phyloP scores from a whole-genome alignment of 2,797 vertebrate species.

The Semotilus atromaculatus region DNA sequence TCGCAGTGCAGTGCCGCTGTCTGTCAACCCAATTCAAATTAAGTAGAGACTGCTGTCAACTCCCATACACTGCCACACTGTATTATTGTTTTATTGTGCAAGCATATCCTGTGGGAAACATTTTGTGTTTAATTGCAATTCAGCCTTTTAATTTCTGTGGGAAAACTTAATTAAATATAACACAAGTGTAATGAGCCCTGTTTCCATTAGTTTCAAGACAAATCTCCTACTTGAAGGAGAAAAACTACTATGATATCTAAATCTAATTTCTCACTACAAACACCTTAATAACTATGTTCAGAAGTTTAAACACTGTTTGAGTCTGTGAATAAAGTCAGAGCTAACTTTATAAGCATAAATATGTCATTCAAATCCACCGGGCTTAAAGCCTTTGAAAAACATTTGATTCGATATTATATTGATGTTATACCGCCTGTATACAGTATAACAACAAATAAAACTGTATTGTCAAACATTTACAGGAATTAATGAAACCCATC shows the following conservation, averaged over 20 bases:
- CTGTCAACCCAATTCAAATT: constrained; percentile 39
- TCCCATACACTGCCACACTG: constrained; percentile 41
- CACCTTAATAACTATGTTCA: constrained; percentile 1
- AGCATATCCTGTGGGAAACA: constrained; percentile 41
- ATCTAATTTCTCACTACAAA: constrained; percentile 16
- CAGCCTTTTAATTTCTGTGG: constrained; percentile 40
- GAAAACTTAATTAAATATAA: constrained; percentile 32
- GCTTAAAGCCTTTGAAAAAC: neutral
- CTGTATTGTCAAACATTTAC: neutral
- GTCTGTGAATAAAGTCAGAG: neutral
- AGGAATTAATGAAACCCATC: neutral
- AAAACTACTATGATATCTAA: neutral
- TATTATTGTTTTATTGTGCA: constrained; percentile 39
- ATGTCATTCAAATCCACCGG: neutral
- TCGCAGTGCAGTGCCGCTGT: constrained; percentile 20
- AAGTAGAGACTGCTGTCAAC: constrained; percentile 38
- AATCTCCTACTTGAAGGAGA: constrained; percentile 11
- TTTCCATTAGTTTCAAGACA: constrained; percentile 24
- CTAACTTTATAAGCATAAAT: constrained; percentile 4
- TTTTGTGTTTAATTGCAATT: constrained; percentile 29
- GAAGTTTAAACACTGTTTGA: constrained; percentile 21
- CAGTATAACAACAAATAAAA: neutral
- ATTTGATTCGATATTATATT: neutral
- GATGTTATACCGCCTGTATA: neutral
- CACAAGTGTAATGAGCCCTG: neutral